These are phyloP conservation scores for Lithophane socia DNA, from an alignment of 2,888 invertebrate species.

Conservation along the genomic window DNA sequence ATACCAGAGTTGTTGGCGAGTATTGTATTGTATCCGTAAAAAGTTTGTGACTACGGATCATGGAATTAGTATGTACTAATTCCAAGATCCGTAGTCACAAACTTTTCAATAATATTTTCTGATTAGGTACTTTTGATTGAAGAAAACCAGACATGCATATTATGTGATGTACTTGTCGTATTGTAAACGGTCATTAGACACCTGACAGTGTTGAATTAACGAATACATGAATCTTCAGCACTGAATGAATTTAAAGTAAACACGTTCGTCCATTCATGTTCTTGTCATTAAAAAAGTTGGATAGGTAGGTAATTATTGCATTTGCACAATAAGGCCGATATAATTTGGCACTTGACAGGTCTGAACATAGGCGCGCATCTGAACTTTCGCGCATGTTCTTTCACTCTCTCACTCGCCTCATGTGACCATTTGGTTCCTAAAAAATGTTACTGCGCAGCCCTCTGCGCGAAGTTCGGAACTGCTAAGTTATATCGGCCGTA, in stretches of 20 bases:
- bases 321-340: background rate
- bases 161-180: background rate
- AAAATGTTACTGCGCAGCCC: no score
- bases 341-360: no score
- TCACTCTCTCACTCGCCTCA: no score
- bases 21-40: background rate
- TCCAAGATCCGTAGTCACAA: background rate
- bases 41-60: no score
- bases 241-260: slow-evolving; percentile 16
- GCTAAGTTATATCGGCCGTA: no score
- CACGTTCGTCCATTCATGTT: slow-evolving; percentile 14
- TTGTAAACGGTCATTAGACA: background rate
- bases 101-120: background rate
- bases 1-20: no score
- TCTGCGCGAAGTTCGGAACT: no score
- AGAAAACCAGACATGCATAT: background rate
- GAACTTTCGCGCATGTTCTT: no score
- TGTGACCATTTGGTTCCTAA: no score
- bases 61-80: no score
- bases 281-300: background rate
- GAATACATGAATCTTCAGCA: slow-evolving; percentile 17
- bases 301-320: background rate
- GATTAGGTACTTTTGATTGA: background rate
- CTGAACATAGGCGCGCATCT: no score
- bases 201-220: slow-evolving; percentile 9